phyloP scores from a whole-genome alignment of 2,797 vertebrate species.

The Sciaenops ocellatus region DNA sequence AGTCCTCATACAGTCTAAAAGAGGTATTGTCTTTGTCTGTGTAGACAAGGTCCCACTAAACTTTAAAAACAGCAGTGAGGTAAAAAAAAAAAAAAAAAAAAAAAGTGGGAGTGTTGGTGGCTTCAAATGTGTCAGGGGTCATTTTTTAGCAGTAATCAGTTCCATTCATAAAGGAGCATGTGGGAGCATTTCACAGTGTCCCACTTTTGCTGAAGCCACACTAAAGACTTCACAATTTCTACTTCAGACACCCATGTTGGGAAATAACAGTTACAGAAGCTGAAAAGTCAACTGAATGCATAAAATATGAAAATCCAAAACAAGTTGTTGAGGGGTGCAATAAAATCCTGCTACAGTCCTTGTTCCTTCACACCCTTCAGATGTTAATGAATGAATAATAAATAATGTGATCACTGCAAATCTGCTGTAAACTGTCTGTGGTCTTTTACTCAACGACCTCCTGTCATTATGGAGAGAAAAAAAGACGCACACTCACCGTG shows the following conservation, averaged over 20 bases:
- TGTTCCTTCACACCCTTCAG: neutral
- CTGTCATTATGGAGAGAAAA: constrained; percentile 1
- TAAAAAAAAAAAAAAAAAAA: too few relatives aligned
- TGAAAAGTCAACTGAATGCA: neutral
- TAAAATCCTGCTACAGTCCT: neutral
- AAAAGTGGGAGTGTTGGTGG: too few relatives aligned
- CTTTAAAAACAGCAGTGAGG: neutral
- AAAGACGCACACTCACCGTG: constrained; percentile 31
- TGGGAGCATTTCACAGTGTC: neutral
- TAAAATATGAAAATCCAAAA: neutral
- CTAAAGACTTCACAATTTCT: neutral
- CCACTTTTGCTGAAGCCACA: neutral
- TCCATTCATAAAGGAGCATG: neutral
- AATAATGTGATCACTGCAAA: constrained; percentile 22
- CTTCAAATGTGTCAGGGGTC: neutral
- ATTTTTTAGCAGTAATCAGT: neutral
- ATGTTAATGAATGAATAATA: constrained; percentile 23
- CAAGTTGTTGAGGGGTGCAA: neutral
- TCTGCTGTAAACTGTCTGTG: constrained; percentile 32
- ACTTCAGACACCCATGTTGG: neutral
- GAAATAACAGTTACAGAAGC: neutral
- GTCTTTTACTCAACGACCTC: constrained; percentile 11
- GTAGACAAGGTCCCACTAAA: neutral
- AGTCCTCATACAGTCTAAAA: neutral
- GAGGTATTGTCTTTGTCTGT: neutral